These are phyloP conservation scores for Atta texana DNA, from an alignment of 1,140 invertebrate species.

Conservation along the genomic window DNA sequence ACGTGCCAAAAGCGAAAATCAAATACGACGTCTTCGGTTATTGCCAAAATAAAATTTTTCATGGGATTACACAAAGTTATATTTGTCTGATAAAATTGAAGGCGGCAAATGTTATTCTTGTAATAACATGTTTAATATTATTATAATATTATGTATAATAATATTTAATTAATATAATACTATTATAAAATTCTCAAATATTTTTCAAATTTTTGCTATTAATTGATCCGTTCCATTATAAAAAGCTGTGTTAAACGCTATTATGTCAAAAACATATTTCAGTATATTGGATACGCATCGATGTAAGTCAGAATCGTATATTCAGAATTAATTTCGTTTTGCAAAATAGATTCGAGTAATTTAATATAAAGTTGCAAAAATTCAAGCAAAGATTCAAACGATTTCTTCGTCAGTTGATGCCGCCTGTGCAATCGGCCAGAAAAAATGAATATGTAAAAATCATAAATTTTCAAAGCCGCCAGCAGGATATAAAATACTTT, in stretches of 20 bases:
- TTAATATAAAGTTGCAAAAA: not conserved
- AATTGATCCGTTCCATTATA: not conserved
- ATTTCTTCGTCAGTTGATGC: constrained; percentile 16
- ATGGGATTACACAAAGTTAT: not conserved
- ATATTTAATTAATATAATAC: no score
- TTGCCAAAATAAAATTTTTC: constrained; percentile 1
- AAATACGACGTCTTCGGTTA: constrained; percentile 25
- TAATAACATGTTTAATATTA: not conserved
- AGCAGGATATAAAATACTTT: constrained; percentile 13
- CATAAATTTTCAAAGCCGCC: constrained; percentile 1
- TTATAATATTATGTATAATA: not conserved
- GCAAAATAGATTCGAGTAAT: not conserved
- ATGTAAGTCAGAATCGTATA: not conserved
- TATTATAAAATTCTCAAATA: not conserved
- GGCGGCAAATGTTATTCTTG: not conserved
- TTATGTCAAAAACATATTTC: not conserved
- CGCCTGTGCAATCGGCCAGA: constrained; percentile 1
- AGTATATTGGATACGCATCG: not conserved
- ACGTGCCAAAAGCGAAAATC: constrained; percentile 45
- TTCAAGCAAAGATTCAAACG: not conserved
- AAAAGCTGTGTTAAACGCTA: not conserved
- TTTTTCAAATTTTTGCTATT: not conserved
- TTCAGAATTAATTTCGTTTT: not conserved
- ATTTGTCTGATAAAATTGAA: not conserved
- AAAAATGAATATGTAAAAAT: constrained; percentile 24